These are phyloP conservation scores for Cervus canadensis DNA, from an alignment of 2,113 vertebrate species.

Conservation along the genomic window DNA sequence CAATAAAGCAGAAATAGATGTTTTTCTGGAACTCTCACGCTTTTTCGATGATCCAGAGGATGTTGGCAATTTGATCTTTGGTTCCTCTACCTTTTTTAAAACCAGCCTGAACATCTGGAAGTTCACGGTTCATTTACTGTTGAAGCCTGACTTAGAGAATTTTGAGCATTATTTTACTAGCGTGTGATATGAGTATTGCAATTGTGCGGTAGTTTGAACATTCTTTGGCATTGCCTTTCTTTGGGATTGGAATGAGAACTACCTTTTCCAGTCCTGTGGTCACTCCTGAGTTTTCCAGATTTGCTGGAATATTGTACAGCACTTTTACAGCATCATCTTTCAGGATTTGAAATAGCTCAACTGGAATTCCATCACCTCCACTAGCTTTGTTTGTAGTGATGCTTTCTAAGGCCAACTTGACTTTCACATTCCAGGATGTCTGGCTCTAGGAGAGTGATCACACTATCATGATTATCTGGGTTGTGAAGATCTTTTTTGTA, in stretches of 20 bases:
- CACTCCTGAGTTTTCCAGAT: too few relatives aligned
- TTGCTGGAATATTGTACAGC: too few relatives aligned
- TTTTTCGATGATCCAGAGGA: accelerated
- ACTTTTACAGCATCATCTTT: too few relatives aligned
- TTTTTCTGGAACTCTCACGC: neutral
- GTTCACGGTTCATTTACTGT: neutral
- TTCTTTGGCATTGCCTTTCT: neutral
- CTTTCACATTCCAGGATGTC: too few relatives aligned
- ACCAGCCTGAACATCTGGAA: neutral
- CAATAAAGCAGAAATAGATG: neutral
- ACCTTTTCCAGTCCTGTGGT: too few relatives aligned
- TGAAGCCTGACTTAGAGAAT: neutral
- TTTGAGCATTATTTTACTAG: neutral
- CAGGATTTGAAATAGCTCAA: too few relatives aligned
- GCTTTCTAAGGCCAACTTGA: too few relatives aligned
- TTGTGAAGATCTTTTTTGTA: too few relatives aligned
- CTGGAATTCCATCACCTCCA: too few relatives aligned
- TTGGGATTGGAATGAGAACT: neutral
- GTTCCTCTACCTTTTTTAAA: neutral
- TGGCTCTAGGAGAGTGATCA: too few relatives aligned
- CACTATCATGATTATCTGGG: too few relatives aligned
- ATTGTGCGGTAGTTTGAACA: neutral
- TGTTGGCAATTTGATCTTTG: neutral
- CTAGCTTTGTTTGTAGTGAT: too few relatives aligned
- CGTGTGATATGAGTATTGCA: neutral